Evolutionary conservation across 2,797 vertebrate species (phyloP).

Genomic region (Anguilla anguilla): DNA sequence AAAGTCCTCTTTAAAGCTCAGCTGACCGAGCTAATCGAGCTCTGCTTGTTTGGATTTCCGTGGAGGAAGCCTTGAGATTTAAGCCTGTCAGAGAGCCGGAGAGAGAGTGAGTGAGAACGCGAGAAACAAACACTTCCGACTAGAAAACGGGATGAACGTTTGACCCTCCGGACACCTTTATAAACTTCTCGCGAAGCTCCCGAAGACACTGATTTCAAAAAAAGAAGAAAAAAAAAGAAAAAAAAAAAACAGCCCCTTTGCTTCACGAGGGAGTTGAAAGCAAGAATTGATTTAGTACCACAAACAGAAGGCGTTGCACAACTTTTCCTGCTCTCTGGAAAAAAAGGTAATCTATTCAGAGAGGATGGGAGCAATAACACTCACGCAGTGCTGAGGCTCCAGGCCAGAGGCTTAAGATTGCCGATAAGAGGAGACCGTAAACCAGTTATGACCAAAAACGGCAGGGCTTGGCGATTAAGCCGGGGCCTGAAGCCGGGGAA

Average conservation of each 20-base stretch:
- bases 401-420: not conserved
- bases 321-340: not conserved
- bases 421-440: not conserved
- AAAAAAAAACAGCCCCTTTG: not conserved
- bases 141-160: not conserved
- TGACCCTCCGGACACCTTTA: not conserved
- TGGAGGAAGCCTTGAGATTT: not conserved
- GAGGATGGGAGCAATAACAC: not conserved
- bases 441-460: not conserved
- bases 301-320: constrained; percentile 13
- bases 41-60: not conserved
- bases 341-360: not conserved
- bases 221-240: not conserved
- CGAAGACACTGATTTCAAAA: not conserved
- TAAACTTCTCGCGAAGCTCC: not conserved
- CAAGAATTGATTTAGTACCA: constrained; percentile 6
- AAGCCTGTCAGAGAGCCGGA: not conserved
- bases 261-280: not conserved
- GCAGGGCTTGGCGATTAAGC: not conserved
- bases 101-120: not conserved
- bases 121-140: not conserved
- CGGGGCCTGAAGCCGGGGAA: not conserved
- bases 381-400: not conserved
- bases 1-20: not conserved
- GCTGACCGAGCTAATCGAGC: not conserved